Conservation (phyloP, 64 coral and sea anemone species). For the Anthopleura sola region DNA sequence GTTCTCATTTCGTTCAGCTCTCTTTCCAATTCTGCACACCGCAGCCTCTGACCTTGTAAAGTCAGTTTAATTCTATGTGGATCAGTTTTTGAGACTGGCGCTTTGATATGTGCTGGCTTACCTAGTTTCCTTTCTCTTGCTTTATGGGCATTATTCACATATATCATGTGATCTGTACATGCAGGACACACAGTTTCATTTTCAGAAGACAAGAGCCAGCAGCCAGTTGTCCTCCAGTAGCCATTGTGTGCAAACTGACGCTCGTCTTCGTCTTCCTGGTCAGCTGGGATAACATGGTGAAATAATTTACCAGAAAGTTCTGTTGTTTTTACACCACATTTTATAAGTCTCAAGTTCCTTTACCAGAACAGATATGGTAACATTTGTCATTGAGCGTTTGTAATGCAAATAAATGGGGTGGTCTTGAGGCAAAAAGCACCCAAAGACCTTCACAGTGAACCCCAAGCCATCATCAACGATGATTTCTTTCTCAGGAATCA, state of each 20-base stretch:
- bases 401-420: slow-evolving; percentile 16
- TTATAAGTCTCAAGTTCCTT: slow-evolving; percentile 15
- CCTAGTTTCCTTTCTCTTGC: background rate
- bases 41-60: slow-evolving; percentile 16
- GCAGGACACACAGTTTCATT: background rate
- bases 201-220: background rate
- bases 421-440: slow-evolving; percentile 17
- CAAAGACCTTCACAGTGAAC: slow-evolving; percentile 29
- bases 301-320: slow-evolving; percentile 10
- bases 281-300: slow-evolving; percentile 37
- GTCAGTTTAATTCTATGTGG: background rate
- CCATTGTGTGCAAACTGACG: background rate
- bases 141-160: background rate
- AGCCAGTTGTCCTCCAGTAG: slow-evolving; percentile 6
- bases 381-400: slow-evolving; percentile 2
- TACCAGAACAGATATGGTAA: slow-evolving; percentile 21
- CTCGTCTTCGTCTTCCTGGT: background rate
- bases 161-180: background rate
- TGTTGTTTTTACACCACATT: background rate
- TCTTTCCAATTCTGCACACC: slow-evolving; percentile 13
- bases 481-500: slow-evolving; percentile 15
- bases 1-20: slow-evolving; percentile 3
- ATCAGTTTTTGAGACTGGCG: background rate
- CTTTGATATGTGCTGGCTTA: background rate
- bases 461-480: slow-evolving; percentile 23